Base-by-base conservation (phyloP, 2,797 vertebrate species). In the Enteromius fasciolatus region DNA sequence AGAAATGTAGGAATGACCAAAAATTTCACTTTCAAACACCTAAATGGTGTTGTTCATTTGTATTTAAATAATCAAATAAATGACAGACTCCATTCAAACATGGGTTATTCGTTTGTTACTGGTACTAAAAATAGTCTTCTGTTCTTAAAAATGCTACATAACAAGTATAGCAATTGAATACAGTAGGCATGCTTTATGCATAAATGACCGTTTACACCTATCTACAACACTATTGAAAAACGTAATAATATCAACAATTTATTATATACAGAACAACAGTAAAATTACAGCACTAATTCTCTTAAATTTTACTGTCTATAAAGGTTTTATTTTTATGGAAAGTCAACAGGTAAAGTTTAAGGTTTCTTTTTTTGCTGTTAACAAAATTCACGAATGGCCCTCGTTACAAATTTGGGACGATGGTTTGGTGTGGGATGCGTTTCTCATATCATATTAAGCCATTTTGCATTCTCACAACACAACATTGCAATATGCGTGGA, bases 141-240 rank as follows among this genome's bases (percentile, higher is more conserved):
- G n/a, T 69, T 25, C n/a, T 25, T 25, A 25, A 44, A 69, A 69
- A 69, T 46, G 67, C 41, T 69, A 69, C 44, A 8, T 9, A 72
- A 46, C 67, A 69, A 44, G 67, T 15, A 69, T 23, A 67, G 11
- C 20, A 69, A 48, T 23, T 48, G 2, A 72, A 70, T 70, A 31
- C 15, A 41, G 39, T 41, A 41, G 39, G 25, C 10, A 48, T 28
- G 14, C 14, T 69, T 25, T 44, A 70, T 1, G 11, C n/a, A 28
- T 25, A 46, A 69, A 70, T 17, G 12, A 44, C n/a, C 44, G 5
- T 5, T n/a, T 39, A 48, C 10, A 28, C 50, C 25, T 2, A 28
- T 33, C 10, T 10, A 11, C 57, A 59, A 59, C 25, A 33, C 15
- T 39, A 9, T 39, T 39, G 36, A 8, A 39, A 39, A 39, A 39